phyloP scores from a whole-genome alignment of 2,113 vertebrate species.

The Xiphophorus hellerii region DNA sequence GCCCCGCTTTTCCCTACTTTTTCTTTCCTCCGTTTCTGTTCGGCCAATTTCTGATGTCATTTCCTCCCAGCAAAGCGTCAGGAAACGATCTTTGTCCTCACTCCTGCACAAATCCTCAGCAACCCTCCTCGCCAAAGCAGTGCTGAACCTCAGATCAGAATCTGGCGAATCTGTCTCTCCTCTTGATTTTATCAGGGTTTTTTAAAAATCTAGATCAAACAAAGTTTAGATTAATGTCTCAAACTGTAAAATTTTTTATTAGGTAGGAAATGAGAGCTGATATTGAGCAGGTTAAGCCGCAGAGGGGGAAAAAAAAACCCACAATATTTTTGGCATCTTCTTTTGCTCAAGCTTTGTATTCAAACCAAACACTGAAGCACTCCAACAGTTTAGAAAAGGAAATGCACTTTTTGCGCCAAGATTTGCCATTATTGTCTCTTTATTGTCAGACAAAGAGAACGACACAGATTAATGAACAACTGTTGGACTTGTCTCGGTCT shows the following conservation, averaged over 20 bases:
- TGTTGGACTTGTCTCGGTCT: not conserved
- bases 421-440: not conserved
- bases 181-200: conserved; percentile 57
- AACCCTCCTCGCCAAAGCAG: conserved; percentile 48
- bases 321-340: not conserved
- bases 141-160: conserved; percentile 69
- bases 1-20: conserved; percentile 14
- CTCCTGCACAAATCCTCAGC: conserved; percentile 39
- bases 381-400: not conserved
- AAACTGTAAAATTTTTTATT: not conserved
- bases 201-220: conserved; percentile 23
- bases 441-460: not conserved
- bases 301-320: not conserved
- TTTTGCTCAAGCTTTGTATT: not conserved
- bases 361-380: not conserved
- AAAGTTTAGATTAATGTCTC: conserved; percentile 50
- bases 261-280: not conserved
- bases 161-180: conserved; percentile 59
- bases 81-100: conserved; percentile 54
- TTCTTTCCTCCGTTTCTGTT: conserved; percentile 8
- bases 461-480: not conserved
- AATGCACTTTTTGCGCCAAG: not conserved
- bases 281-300: not conserved
- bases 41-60: conserved; percentile 50
- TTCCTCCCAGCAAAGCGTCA: conserved; percentile 48